Percentiles rank a stretch among this genome's conserved stretches.
These are phyloP conservation scores for Enteromius viviparus DNA, from an alignment of 2,797 vertebrate species.

Conservation along the genomic window DNA sequence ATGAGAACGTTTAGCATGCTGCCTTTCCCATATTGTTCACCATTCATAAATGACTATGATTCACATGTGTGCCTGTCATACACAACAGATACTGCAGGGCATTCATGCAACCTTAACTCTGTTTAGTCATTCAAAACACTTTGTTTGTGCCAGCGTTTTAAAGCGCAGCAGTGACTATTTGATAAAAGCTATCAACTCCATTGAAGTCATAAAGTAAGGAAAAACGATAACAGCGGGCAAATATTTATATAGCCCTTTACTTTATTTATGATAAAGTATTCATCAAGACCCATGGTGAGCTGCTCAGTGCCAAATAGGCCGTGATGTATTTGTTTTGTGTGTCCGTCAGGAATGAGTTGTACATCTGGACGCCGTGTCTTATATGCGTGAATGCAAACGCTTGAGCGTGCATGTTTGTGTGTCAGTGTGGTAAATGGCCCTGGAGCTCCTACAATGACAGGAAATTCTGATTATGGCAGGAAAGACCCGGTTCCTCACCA, in stretches of 20 bases:
- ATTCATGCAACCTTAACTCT: slow-evolving; percentile 3
- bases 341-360: background rate
- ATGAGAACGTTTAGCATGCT: background rate
- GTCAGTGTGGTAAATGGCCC: slow-evolving; percentile 68
- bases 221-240: slow-evolving; percentile 72
- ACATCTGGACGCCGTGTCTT: slow-evolving; percentile 16
- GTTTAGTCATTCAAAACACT: slow-evolving; percentile 7
- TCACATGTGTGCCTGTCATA: background rate
- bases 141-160: slow-evolving; percentile 60
- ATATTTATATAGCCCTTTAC: slow-evolving; percentile 80
- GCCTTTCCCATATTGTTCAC: slow-evolving; percentile 1
- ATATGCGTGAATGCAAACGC: slow-evolving; percentile 48
- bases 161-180: slow-evolving; percentile 48
- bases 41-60: slow-evolving; percentile 6
- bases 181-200: slow-evolving; percentile 65
- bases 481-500: slow-evolving; percentile 77
- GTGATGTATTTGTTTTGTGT: background rate
- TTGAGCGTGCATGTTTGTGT: slow-evolving; percentile 50
- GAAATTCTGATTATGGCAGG: slow-evolving; percentile 84
- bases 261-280: slow-evolving; percentile 82
- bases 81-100: slow-evolving; percentile 20
- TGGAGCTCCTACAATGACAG: slow-evolving; percentile 79
- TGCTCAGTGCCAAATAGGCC: slow-evolving; percentile 64
- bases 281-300: slow-evolving; percentile 72
- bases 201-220: slow-evolving; percentile 74